Evolutionary conservation across 2,113 vertebrate species (phyloP), one percentile per base, ranked within the genome.

Genomic region (Desmodus rotundus): DNA sequence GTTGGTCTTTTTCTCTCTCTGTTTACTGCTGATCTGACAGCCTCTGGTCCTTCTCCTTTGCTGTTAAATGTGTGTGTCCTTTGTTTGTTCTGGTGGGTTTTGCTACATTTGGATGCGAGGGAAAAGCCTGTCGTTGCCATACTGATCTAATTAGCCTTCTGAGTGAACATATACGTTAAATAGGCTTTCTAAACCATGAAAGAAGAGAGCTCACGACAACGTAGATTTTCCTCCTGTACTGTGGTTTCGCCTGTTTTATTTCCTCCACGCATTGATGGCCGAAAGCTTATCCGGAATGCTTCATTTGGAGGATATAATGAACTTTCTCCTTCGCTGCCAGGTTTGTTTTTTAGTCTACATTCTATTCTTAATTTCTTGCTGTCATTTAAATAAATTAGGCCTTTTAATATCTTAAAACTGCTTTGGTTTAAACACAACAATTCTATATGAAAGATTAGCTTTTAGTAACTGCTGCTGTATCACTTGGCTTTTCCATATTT

Each of bases 281-380:
- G 99, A 98, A 99, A 99, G 98, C 99, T 99, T 98, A 98, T 99
- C 98, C 99, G 99, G 98, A 99, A 99, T 96, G 99, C 99, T 98
- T 99, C 99, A 1, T 99, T 99, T 91, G 99, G 99, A 93, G 99
- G 99, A 96, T 99, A 99, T 98, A 99, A 99, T 47, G 99, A 99
- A 97, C 99, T 99, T 97, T 98, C 99, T 89, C 99, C 99, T 98
- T 97, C 99, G 73, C 97, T 99, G 97, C 98, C 99, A 99, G 99
- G 99, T 99, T 99, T 98, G 99, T 99, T 95, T 95, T 89, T 96
- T 97, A 90, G 93, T 94, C 87, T 90, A 77, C 43, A 73, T 96
- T 94, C 93, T 38, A 61, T 76, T 97, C 95, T 98, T 95, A 76
- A 89, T 22, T 98, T 97, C 94, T 95, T 97, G 78, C 77, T 88